Conservation (phyloP, 64 coral and sea anemone species). For the Orbicella faveolata region DNA sequence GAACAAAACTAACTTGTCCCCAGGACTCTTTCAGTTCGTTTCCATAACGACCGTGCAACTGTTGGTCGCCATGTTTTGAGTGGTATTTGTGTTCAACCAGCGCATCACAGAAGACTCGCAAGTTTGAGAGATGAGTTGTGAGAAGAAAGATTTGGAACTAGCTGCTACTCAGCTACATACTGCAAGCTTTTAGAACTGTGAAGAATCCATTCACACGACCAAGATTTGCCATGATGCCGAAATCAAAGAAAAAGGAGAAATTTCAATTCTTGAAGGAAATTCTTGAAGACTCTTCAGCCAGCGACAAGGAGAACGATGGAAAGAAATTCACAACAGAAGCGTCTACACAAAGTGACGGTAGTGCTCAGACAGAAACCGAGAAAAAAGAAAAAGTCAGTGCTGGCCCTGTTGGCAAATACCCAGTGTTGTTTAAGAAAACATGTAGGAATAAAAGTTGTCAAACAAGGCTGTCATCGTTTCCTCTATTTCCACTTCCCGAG, state of each 20-base stretch:
- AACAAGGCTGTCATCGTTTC: constrained; percentile 72
- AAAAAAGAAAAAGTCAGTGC: background rate
- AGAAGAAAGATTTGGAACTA: background rate
- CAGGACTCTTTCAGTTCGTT: constrained; percentile 8
- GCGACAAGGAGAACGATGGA: constrained; percentile 8
- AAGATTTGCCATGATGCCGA: constrained; percentile 7
- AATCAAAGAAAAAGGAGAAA: constrained; percentile 59
- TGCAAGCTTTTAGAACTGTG: background rate
- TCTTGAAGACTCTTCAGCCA: constrained; percentile 63
- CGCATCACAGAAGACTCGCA: background rate
- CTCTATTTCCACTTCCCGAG: constrained; percentile 68
- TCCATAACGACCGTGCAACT: background rate
- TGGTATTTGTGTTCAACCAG: too few relatives aligned
- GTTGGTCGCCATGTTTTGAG: constrained; percentile 13
- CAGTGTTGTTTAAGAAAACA: constrained; percentile 62
- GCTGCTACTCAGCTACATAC: background rate
- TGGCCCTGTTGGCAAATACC: constrained; percentile 65
- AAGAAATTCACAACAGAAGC: constrained; percentile 17
- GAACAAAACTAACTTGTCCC: background rate
- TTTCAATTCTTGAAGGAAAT: constrained; percentile 81
- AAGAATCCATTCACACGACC: background rate
- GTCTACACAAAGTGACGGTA: background rate
- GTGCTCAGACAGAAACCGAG: background rate
- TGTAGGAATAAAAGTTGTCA: constrained; percentile 79
- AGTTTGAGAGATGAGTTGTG: background rate